These are phyloP conservation scores for Sinopyrophorus schimmeli DNA, from an alignment of 2,888 invertebrate species.

Conservation along the genomic window DNA sequence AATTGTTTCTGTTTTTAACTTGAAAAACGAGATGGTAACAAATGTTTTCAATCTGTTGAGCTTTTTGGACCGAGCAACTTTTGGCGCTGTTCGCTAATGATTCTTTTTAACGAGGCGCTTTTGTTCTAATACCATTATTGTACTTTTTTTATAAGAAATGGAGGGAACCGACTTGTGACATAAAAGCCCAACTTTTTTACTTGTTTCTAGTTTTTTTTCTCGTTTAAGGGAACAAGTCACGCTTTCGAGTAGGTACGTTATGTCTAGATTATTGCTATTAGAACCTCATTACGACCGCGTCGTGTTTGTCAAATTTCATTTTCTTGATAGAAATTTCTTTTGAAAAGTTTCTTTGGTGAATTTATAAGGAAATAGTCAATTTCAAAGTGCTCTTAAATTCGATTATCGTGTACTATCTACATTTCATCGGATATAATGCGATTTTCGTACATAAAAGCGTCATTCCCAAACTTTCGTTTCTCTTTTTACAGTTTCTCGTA, in stretches of 20 bases:
- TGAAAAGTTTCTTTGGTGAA: slow-evolving; percentile 14
- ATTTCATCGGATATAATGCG: slow-evolving; percentile 22
- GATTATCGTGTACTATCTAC: slow-evolving; percentile 24
- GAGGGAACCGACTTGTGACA: background rate
- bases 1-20: slow-evolving; percentile 28
- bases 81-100: slow-evolving; percentile 17
- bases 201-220: slow-evolving; percentile 5
- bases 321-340: slow-evolving; percentile 14
- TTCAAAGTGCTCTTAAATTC: slow-evolving; percentile 23
- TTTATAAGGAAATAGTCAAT: slow-evolving; percentile 22
- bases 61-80: slow-evolving; percentile 15
- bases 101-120: slow-evolving; percentile 19
- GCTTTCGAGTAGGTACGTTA: no score
- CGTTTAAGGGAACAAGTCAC: no score
- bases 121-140: slow-evolving; percentile 21
- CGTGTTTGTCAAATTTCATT: slow-evolving; percentile 18
- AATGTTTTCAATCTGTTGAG: slow-evolving; percentile 22
- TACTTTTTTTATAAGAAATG: slow-evolving; percentile 13
- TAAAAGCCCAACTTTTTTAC: slow-evolving; percentile 13
- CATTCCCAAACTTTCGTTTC: slow-evolving; percentile 10
- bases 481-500: slow-evolving; percentile 12
- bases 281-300: slow-evolving; percentile 7
- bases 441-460: slow-evolving; percentile 21
- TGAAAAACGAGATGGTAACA: slow-evolving; percentile 22
- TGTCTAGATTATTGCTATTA: slow-evolving; percentile 4